Conservation (phyloP, 2,888 invertebrate species). For the Psylliodes chrysocephalus region DNA sequence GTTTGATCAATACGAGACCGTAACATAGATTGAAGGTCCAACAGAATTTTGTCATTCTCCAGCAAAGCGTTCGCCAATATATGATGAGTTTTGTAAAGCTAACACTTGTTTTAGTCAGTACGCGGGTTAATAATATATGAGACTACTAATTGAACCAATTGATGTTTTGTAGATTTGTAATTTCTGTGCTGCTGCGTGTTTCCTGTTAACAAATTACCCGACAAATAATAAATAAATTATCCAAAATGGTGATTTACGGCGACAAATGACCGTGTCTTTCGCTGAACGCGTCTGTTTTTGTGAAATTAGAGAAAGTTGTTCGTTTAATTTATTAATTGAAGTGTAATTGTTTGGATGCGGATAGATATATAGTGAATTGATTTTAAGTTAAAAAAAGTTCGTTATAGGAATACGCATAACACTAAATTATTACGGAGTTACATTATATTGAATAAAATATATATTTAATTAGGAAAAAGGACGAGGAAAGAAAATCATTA, state of each 20-base stretch:
- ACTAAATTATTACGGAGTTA: too few species aligned
- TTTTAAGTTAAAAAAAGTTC: background rate
- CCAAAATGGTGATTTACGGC: conserved; percentile 38
- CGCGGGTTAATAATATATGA: conserved; percentile 45
- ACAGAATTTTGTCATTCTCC: conserved; percentile 21
- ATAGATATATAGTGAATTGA: background rate
- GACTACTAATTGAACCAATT: conserved; percentile 48
- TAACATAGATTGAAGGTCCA: conserved; percentile 6
- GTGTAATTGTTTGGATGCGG: conserved; percentile 1
- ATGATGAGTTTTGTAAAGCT: conserved; percentile 45
- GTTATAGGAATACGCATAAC: too few species aligned
- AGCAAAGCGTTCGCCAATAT: conserved; percentile 22
- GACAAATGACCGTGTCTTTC: conserved; percentile 9
- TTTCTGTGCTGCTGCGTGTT: conserved; percentile 35
- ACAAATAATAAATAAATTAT: conserved; percentile 46
- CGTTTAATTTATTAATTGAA: conserved; percentile 1
- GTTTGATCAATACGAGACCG: too few species aligned
- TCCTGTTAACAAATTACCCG: conserved; percentile 43
- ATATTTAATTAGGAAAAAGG: too few species aligned
- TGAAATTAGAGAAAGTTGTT: conserved; percentile 12
- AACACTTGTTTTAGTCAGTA: conserved; percentile 45
- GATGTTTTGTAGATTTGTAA: conserved; percentile 47
- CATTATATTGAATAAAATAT: too few species aligned
- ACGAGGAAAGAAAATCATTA: too few species aligned
- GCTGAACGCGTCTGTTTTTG: conserved; percentile 13